Conservation (phyloP, 1,140 invertebrate genomes). For the Euborellia annulipes region DNA sequence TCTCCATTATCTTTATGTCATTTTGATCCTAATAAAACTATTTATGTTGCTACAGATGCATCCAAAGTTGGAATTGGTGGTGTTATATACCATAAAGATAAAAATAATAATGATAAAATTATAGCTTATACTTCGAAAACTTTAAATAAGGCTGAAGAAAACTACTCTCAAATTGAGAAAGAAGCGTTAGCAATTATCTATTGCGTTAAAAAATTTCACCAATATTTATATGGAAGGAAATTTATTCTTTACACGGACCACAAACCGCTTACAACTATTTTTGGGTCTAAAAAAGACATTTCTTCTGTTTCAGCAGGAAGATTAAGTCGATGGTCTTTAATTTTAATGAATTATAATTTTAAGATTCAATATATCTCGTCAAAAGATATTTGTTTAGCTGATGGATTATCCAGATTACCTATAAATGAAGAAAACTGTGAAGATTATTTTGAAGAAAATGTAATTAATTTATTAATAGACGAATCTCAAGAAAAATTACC, state of each 20-base stretch:
- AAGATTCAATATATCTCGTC: slow-evolving; percentile 20
- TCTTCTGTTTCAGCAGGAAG: slow-evolving; percentile 20
- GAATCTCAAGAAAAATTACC: too few species aligned
- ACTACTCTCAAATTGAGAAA: slow-evolving; percentile 34
- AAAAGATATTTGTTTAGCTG: slow-evolving; percentile 18
- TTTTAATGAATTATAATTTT: slow-evolving; percentile 23
- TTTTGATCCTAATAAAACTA: not conserved
- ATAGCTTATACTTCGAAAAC: slow-evolving; percentile 29
- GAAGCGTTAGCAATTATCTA: slow-evolving; percentile 36
- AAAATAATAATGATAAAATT: slow-evolving; percentile 20
- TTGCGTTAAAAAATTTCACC: slow-evolving; percentile 33
- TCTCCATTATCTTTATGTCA: not conserved
- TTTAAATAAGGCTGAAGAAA: slow-evolving; percentile 27
- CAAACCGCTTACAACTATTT: slow-evolving; percentile 30
- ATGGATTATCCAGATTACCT: slow-evolving; percentile 18
- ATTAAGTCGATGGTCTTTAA: slow-evolving; percentile 25
- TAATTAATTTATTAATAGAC: too few species aligned
- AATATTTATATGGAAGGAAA: slow-evolving; percentile 31
- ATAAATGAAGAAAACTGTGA: not conserved
- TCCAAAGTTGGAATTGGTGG: slow-evolving; percentile 11
- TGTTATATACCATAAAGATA: slow-evolving; percentile 15
- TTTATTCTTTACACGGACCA: slow-evolving; percentile 34
- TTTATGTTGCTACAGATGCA: slow-evolving; percentile 1
- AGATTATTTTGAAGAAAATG: too few species aligned
- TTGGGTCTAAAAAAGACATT: slow-evolving; percentile 21